Percentiles rank a stretch among this genome's conserved stretches.
phyloP scores from a whole-genome alignment of 2,888 invertebrate genomes.

The Xylota sylvarum region DNA sequence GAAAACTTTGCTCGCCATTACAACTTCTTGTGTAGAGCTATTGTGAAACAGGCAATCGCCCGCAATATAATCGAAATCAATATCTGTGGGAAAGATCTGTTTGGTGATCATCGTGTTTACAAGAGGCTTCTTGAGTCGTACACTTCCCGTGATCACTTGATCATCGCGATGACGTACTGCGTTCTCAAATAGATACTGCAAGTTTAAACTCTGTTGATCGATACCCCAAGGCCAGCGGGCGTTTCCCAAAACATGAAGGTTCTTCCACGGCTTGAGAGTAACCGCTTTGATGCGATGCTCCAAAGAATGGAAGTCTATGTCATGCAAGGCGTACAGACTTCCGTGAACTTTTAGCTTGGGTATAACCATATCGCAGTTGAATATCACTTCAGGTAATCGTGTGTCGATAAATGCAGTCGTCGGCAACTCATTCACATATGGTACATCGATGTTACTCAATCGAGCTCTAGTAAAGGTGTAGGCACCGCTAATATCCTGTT shows the following conservation, averaged over 20 bases:
- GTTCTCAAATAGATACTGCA: constrained; percentile 80
- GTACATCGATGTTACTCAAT: constrained; percentile 80
- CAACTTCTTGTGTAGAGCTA: constrained; percentile 72
- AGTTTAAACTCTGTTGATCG: constrained; percentile 70
- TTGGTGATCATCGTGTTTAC: constrained; percentile 78
- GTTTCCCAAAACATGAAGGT: constrained; percentile 78
- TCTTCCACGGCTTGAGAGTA: constrained; percentile 76
- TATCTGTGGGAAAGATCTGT: constrained; percentile 73
- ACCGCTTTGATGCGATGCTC: constrained; percentile 40
- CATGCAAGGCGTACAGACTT: constrained; percentile 76
- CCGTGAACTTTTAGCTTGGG: constrained; percentile 78
- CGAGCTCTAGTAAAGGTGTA: constrained; percentile 79
- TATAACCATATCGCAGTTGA: constrained; percentile 79
- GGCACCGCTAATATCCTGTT: constrained; percentile 80
- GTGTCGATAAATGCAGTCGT: constrained; percentile 79
- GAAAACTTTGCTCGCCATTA: constrained; percentile 78
- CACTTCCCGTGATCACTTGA: constrained; percentile 81
- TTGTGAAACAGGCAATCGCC: constrained; percentile 80
- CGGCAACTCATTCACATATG: constrained; percentile 78
- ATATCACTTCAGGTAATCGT: constrained; percentile 62
- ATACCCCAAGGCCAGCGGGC: constrained; percentile 59
- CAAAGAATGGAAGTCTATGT: constrained; percentile 58
- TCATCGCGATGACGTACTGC: constrained; percentile 80
- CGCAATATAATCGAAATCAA: constrained; percentile 80
- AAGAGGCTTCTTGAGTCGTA: constrained; percentile 78